phyloP scores from a whole-genome alignment of 2,113 vertebrate species.

The Verasper variegatus region DNA sequence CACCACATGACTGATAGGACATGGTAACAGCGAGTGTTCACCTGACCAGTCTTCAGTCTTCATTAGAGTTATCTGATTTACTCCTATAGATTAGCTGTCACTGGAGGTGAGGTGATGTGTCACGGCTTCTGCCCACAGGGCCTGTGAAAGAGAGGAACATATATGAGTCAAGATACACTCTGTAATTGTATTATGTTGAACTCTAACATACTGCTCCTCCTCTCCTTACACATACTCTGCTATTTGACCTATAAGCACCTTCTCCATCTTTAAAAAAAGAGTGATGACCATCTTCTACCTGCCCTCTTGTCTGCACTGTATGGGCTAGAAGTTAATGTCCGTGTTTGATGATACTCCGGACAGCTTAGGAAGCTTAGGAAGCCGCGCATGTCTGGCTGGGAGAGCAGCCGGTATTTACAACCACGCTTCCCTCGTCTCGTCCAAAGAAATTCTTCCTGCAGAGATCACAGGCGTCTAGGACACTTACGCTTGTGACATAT shows the following conservation, averaged over 20 bases:
- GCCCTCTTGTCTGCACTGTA: conserved; percentile 18
- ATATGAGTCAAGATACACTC: conserved; percentile 23
- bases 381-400: conserved; percentile 26
- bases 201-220: not conserved
- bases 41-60: conserved; percentile 50
- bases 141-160: not conserved
- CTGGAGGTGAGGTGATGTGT: conserved; percentile 48
- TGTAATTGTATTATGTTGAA: conserved; percentile 34
- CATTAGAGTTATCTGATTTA: conserved; percentile 66
- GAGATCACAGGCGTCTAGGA: conserved; percentile 28
- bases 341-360: conserved; percentile 37
- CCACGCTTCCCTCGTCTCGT: conserved; percentile 16
- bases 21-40: conserved; percentile 41
- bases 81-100: conserved; percentile 68
- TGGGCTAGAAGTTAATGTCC: conserved; percentile 18
- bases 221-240: not conserved
- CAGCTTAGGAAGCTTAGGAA: conserved; percentile 14
- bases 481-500: conserved; percentile 70
- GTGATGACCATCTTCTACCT: conserved; percentile 5
- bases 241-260: not conserved
- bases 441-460: conserved; percentile 35
- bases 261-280: not conserved
- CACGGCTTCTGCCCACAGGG: conserved; percentile 23
- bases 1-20: conserved; percentile 45
- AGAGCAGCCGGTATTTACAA: conserved; percentile 59